Base-by-base conservation (phyloP, 1,140 invertebrate species). In the Heliconius himera region DNA sequence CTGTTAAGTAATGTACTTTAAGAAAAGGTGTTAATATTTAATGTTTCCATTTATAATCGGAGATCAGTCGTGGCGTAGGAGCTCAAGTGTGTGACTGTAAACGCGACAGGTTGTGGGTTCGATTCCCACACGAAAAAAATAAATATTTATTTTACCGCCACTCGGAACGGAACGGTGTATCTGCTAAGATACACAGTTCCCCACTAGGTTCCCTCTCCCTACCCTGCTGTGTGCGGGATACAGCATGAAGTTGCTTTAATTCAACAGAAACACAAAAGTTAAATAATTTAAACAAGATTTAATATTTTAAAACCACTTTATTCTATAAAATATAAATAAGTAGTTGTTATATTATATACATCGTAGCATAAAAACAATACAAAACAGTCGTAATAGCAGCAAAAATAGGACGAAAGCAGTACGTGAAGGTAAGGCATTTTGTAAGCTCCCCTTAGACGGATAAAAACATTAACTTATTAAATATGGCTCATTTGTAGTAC, bases 291-390 rank as follows among this genome's bases (percentile, higher is more conserved):
- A 66, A 66, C 60, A 66, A 66, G 60, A 66, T 66, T 66, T 66
- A 66, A 66, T 66, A 66, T 41, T 84, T 86, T 88, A 86, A 82
- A 83, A 88, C 82, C 82, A 89, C 78, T 91, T 91, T 93, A 91
- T 89, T 91, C 84, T 88, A 88, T 79, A 79, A 79, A 79, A 77
- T 83, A 81, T 83, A 76, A 86, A 85, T 86, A 66, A 66, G 60
- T 66, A 89, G 85, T 89, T 88, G 82, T 87, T 89, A 89, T 83
- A 70, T 80, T 84, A 81, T 89, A 82, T 84, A 83, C 83, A 84
- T 74, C 56, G 46, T 83, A 74, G 33, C 56, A 82, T 79, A 73
- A 83, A 77, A 81, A 81, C 79, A 81, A 77, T 70, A 81, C 60
- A 66, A 76, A 81, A 81, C 54, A 81, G 72, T 77, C 51, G 71